phyloP scores from a whole-genome alignment of 2,888 invertebrate species.

The Caradrina kadenii region DNA sequence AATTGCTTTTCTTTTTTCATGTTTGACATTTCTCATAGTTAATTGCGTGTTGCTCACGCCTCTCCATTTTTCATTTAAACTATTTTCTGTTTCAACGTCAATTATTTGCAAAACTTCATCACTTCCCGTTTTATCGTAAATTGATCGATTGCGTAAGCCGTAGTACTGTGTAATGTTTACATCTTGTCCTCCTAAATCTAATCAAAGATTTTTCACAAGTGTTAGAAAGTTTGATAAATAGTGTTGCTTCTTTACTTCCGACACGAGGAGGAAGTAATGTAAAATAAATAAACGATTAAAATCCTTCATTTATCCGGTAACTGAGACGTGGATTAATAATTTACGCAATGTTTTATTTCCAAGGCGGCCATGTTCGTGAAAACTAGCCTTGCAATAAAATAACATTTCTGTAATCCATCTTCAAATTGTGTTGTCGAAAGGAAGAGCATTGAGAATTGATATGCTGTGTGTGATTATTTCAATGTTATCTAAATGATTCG shows the following conservation, averaged over 20 bases:
- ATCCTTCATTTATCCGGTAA: conserved; percentile 26
- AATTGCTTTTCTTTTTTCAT: background rate
- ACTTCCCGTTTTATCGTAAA: background rate
- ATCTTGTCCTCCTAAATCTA: conserved; percentile 19
- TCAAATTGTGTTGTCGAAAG: conserved; percentile 26
- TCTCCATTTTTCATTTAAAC: background rate
- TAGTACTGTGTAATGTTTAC: background rate
- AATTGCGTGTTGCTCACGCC: background rate
- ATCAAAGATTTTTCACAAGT: conserved; percentile 14
- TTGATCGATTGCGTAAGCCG: conserved; percentile 13
- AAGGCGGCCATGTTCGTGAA: conserved; percentile 47
- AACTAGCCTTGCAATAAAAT: conserved; percentile 38
- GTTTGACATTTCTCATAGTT: too few species aligned
- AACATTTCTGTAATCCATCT: conserved; percentile 40
- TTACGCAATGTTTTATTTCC: conserved; percentile 36
- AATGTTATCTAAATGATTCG: conserved; percentile 47
- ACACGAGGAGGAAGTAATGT: conserved; percentile 26
- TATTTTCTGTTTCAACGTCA: background rate
- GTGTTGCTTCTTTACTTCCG: conserved; percentile 27
- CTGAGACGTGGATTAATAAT: conserved; percentile 49
- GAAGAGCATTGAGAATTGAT: conserved; percentile 50
- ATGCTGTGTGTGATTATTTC: conserved; percentile 41
- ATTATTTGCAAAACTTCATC: conserved; percentile 5
- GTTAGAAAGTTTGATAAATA: conserved; percentile 22
- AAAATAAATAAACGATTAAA: conserved; percentile 39